phyloP scores from a whole-genome alignment of 2,888 invertebrate species.

The Acanthacorydalis orientalis region DNA sequence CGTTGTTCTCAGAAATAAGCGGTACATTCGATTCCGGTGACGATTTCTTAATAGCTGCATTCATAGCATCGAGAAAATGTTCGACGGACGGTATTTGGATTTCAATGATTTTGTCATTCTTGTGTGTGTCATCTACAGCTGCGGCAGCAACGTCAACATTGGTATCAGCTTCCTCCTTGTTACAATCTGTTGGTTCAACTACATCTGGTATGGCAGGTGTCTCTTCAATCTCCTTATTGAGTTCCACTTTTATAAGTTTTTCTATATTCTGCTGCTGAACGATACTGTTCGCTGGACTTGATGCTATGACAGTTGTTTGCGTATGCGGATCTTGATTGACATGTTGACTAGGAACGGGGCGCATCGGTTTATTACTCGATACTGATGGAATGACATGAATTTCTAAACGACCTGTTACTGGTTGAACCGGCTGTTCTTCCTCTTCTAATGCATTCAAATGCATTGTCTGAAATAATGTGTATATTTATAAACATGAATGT shows the following conservation, averaged over 20 bases:
- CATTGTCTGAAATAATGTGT: slow-evolving; percentile 11
- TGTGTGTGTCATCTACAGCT: slow-evolving; percentile 6
- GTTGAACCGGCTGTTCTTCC: background rate
- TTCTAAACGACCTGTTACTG: slow-evolving; percentile 62
- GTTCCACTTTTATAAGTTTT: background rate
- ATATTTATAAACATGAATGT: too few species aligned
- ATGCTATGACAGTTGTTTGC: slow-evolving; percentile 8
- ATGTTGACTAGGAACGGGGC: slow-evolving; percentile 1
- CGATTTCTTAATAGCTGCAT: slow-evolving; percentile 1
- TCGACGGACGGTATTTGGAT: background rate
- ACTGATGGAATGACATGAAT: slow-evolving; percentile 52
- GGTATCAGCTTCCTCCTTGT: background rate
- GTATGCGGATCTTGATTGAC: slow-evolving; percentile 2
- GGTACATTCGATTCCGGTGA: slow-evolving; percentile 5
- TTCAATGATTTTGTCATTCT: slow-evolving; percentile 7
- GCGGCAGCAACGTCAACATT: background rate
- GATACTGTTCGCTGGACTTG: slow-evolving; percentile 5
- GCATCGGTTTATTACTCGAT: slow-evolving; percentile 7
- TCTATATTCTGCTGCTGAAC: background rate
- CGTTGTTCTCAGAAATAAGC: slow-evolving; percentile 1
- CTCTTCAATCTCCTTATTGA: background rate
- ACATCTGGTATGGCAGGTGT: background rate
- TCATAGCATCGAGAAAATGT: background rate
- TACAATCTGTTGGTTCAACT: slow-evolving; percentile 3
- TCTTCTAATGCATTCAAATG: slow-evolving; percentile 9